A percentile compares a stretch with the other conserved stretches of the same genome.
phyloP scores from a whole-genome alignment of 2,888 invertebrate species.

The Stenoptilia bipunctidactyla region DNA sequence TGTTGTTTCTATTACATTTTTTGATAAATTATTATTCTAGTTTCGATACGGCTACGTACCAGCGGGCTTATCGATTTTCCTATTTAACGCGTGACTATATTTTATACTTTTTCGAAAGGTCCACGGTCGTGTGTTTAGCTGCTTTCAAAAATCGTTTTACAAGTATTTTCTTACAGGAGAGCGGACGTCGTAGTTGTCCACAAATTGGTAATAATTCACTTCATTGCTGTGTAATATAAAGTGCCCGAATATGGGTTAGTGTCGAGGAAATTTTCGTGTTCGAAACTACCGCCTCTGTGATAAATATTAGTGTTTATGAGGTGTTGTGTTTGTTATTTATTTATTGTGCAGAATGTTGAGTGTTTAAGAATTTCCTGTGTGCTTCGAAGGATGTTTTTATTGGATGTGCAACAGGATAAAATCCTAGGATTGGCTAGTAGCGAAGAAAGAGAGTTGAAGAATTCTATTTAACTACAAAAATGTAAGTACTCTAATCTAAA shows the following conservation, averaged over 20 bases:
- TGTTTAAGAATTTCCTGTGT: conserved; percentile 37
- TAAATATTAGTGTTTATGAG: conserved; percentile 31
- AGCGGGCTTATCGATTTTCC: conserved; percentile 66
- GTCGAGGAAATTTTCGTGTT: conserved; percentile 34
- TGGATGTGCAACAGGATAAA: too few relatives aligned
- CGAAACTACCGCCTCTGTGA: conserved; percentile 41
- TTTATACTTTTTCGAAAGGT: conserved; percentile 65
- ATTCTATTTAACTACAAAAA: too few relatives aligned
- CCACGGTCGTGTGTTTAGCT: conserved; percentile 51
- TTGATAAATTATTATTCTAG: conserved; percentile 68
- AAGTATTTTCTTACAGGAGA: conserved; percentile 53
- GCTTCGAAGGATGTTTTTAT: conserved; percentile 10
- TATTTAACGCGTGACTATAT: conserved; percentile 61
- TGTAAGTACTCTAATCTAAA: too few relatives aligned
- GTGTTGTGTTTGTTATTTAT: conserved; percentile 38
- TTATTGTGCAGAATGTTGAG: conserved; percentile 34
- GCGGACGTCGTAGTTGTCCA: conserved; percentile 57
- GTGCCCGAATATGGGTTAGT: conserved; percentile 66
- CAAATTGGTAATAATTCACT: conserved; percentile 68
- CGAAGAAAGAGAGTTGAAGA: too few relatives aligned
- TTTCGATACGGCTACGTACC: conserved; percentile 50
- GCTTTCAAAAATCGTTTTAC: conserved; percentile 68
- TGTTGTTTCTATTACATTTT: conserved; percentile 71
- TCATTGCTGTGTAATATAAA: conserved; percentile 55
- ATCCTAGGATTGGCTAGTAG: too few relatives aligned